These are phyloP conservation scores for Fulmarus glacialis DNA, from an alignment of 2,113 vertebrate genomes.

Conservation along the genomic window DNA sequence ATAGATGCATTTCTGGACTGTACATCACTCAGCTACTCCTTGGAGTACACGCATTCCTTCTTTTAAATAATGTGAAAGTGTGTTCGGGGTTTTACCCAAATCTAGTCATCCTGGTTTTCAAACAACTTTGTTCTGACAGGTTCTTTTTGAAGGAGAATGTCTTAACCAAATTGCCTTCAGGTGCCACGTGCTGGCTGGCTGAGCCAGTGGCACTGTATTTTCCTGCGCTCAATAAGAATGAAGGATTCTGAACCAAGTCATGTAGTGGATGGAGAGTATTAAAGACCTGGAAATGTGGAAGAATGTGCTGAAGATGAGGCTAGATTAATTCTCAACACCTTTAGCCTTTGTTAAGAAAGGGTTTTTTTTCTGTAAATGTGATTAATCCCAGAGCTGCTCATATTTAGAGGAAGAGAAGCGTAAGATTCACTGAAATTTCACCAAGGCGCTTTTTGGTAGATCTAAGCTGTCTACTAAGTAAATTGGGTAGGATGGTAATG, in stretches of 20 bases:
- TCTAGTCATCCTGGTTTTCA: not conserved
- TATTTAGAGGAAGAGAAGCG: not conserved
- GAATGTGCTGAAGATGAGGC: not conserved
- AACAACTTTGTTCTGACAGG: not conserved
- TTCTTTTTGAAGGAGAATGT: not conserved
- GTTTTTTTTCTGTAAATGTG: not conserved
- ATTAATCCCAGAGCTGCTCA: not conserved
- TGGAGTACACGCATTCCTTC: not conserved
- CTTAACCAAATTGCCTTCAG: not conserved
- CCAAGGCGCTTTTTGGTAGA: not conserved
- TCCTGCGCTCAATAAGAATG: not conserved
- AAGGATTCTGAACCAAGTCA: not conserved
- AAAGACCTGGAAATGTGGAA: not conserved
- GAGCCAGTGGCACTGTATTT: not conserved
- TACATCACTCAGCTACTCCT: not conserved
- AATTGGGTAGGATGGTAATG: not conserved
- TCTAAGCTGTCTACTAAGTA: not conserved
- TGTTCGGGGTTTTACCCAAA: not conserved
- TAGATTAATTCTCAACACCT: not conserved
- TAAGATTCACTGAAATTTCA: not conserved
- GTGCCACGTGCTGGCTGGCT: not conserved
- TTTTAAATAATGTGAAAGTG: not conserved
- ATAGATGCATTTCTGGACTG: not conserved
- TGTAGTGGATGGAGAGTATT: rapidly evolving
- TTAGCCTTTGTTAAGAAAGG: not conserved